Percentiles rank a stretch among this genome's conserved stretches.
Evolutionary conservation across 2,113 vertebrate species (phyloP).

Genomic region (Rallus limicola): DNA sequence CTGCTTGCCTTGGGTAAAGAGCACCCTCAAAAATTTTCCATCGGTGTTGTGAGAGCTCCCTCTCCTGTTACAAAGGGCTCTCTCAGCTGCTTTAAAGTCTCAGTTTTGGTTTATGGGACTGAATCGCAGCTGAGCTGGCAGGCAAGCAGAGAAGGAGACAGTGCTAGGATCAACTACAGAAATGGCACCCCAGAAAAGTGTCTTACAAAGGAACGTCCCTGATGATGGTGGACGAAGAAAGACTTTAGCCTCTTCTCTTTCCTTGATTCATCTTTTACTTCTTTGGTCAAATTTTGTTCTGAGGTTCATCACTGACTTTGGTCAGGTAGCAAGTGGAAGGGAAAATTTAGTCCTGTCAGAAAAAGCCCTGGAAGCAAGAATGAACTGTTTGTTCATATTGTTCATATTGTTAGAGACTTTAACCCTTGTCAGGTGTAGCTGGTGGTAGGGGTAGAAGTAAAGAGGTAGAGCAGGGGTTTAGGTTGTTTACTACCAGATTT

Average conservation of each 20-base stretch:
- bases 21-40: background rate
- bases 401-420: background rate
- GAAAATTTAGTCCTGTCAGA: background rate
- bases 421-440: background rate
- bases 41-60: constrained; percentile 48
- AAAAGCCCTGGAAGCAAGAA: background rate
- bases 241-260: background rate
- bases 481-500: background rate
- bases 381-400: background rate
- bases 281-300: background rate
- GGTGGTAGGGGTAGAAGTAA: background rate
- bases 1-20: background rate
- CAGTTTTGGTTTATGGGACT: background rate
- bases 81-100: background rate
- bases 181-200: background rate
- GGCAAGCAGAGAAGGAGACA: background rate
- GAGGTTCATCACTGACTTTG: background rate
- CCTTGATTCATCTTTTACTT: background rate
- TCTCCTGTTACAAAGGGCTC: constrained; percentile 22
- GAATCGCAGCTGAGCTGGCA: background rate
- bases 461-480: background rate
- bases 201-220: background rate
- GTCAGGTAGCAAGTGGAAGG: background rate
- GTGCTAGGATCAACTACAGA: background rate
- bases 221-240: background rate